Conservation (phyloP, 2,797 vertebrate genomes). For the Neostethus bicornis region DNA sequence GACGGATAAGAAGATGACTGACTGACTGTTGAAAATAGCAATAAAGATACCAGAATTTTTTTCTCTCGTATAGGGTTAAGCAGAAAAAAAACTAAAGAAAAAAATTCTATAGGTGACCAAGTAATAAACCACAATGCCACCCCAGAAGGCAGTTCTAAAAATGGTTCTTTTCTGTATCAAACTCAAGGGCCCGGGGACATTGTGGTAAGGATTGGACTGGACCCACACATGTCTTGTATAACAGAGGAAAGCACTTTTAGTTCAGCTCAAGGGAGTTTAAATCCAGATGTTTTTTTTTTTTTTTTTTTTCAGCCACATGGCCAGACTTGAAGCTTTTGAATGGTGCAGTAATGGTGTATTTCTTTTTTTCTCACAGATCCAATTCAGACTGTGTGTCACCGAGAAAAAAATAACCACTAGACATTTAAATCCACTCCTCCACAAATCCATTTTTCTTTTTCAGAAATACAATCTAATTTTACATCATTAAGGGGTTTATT, state of each 20-base stretch:
- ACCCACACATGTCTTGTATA: background rate
- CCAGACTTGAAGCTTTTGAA: background rate
- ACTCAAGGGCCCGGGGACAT: background rate
- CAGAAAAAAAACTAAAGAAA: constrained; percentile 4
- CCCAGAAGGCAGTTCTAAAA: constrained; percentile 1
- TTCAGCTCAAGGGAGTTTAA: background rate
- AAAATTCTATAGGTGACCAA: background rate
- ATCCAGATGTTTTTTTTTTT: background rate
- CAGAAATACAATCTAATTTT: no score
- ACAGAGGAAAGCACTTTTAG: background rate
- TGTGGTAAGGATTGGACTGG: background rate
- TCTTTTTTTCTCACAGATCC: background rate
- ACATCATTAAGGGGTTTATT: no score
- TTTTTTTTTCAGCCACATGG: background rate
- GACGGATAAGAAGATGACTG: no score
- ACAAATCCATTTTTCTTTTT: background rate
- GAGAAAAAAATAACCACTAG: background rate
- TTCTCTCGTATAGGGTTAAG: background rate
- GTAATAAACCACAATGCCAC: background rate
- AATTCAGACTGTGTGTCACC: background rate
- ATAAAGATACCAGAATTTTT: background rate
- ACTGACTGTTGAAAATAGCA: no score
- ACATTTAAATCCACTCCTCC: background rate
- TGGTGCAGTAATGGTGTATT: background rate
- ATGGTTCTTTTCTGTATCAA: constrained; percentile 4